Conservation (phyloP, 2,888 invertebrate species). For the Marasmarcha lunaedactyla region DNA sequence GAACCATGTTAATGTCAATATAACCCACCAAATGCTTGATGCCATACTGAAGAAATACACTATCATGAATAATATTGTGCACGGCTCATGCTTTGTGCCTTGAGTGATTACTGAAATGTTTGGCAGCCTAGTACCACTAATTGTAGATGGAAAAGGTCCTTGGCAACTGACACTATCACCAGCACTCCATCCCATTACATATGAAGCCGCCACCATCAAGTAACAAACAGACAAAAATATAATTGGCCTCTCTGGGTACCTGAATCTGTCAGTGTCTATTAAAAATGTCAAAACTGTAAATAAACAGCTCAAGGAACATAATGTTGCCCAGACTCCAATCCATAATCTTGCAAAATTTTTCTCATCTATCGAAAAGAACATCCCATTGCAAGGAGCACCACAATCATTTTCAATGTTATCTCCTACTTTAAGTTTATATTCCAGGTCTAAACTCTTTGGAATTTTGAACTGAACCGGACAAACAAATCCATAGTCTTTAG, state of each 20-base stretch:
- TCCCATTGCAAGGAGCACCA: conserved; percentile 91
- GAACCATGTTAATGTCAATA: conserved; percentile 96
- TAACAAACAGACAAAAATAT: conserved; percentile 97
- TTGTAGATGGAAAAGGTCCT: conserved; percentile 80
- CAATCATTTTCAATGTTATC: conserved; percentile 81
- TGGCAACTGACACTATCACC: conserved; percentile 87
- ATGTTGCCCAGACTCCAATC: conserved; percentile 93
- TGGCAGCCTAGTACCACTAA: conserved; percentile 76
- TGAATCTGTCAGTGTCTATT: conserved; percentile 94
- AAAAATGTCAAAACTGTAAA: conserved; percentile 94
- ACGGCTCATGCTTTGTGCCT: conserved; percentile 84
- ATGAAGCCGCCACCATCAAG: conserved; percentile 92
- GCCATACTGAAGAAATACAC: conserved; percentile 97
- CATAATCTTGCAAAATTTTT: conserved; percentile 87
- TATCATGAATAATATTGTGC: conserved; percentile 96
- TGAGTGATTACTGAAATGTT: conserved; percentile 89
- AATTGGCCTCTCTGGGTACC: conserved; percentile 97
- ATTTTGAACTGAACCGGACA: conserved; percentile 90
- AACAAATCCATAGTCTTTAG: conserved; percentile 84
- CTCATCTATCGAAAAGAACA: conserved; percentile 90
- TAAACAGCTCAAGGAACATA: conserved; percentile 91
- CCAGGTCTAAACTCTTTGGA: conserved; percentile 82
- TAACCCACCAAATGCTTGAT: conserved; percentile 97
- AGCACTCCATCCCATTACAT: conserved; percentile 87
- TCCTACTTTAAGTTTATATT: conserved; percentile 86